Percentiles rank a stretch among this genome's conserved stretches.
Conservation (phyloP, 2,888 invertebrate species). For the Callinectes sapidus region DNA sequence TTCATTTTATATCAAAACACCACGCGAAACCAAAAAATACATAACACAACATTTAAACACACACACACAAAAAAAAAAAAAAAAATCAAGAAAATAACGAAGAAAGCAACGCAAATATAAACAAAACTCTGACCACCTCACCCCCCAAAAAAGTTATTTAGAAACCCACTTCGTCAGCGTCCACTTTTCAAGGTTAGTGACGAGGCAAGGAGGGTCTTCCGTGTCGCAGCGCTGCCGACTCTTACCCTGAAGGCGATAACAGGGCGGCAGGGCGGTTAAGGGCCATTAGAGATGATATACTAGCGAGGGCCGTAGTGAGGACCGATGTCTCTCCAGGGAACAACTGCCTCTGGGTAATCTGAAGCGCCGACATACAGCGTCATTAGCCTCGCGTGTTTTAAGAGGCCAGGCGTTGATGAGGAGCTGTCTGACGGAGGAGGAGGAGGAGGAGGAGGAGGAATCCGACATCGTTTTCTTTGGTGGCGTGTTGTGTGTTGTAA, state of each 20-base stretch:
- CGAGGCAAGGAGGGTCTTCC: background rate
- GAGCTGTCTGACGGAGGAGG: background rate
- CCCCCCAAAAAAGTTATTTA: background rate
- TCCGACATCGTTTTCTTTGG: background rate
- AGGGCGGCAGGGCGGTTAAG: background rate
- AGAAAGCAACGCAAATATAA: background rate
- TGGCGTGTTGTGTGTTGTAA: background rate
- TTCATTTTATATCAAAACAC: no score
- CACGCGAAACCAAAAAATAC: no score
- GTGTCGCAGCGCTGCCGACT: background rate
- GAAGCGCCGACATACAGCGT: background rate
- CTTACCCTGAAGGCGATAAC: background rate
- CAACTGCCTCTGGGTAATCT: constrained; percentile 3
- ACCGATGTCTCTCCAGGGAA: background rate
- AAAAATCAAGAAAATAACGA: background rate
- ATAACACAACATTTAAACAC: background rate
- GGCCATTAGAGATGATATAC: constrained; percentile 12
- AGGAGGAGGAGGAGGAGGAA: background rate
- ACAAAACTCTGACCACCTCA: no score
- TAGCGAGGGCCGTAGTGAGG: background rate
- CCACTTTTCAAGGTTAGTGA: background rate
- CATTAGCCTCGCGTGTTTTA: background rate
- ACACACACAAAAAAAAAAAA: no score
- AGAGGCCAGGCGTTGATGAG: background rate
- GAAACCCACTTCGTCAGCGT: background rate